A percentile compares a stretch with the other conserved stretches of the same genome.
Evolutionary conservation across 1,140 invertebrate genomes (phyloP).

Genomic region (Leptinotarsa texana): DNA sequence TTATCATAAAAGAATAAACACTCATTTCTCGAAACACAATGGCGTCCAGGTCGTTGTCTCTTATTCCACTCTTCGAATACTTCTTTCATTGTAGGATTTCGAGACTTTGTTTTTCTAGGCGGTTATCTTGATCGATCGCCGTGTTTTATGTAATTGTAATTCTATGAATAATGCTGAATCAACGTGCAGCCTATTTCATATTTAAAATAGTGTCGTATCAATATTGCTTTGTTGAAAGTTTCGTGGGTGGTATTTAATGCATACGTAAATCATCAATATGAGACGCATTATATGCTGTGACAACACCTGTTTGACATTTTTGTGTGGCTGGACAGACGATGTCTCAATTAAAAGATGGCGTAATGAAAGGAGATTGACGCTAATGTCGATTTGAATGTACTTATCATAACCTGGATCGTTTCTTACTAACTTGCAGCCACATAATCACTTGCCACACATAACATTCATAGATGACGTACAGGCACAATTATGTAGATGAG

Average conservation of each 20-base stretch:
- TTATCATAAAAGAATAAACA: conserved; percentile 7
- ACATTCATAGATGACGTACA: too few species aligned
- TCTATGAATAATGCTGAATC: neutral
- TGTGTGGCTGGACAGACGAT: neutral
- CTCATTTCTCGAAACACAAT: neutral
- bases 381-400: too few species aligned
- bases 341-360: neutral
- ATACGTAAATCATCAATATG: neutral
- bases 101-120: neutral
- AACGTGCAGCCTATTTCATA: neutral
- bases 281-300: neutral
- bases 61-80: neutral
- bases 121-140: neutral
- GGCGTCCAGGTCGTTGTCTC: neutral
- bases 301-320: neutral
- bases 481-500: too few species aligned
- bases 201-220: neutral
- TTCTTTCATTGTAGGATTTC: too few species aligned
- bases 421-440: too few species aligned
- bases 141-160: neutral
- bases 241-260: neutral
- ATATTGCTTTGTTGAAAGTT: neutral
- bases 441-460: too few species aligned
- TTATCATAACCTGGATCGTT: too few species aligned
- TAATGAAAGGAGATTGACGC: too few species aligned